These are phyloP conservation scores for Passer domesticus DNA, from an alignment of 2,113 vertebrate species.

Conservation along the genomic window DNA sequence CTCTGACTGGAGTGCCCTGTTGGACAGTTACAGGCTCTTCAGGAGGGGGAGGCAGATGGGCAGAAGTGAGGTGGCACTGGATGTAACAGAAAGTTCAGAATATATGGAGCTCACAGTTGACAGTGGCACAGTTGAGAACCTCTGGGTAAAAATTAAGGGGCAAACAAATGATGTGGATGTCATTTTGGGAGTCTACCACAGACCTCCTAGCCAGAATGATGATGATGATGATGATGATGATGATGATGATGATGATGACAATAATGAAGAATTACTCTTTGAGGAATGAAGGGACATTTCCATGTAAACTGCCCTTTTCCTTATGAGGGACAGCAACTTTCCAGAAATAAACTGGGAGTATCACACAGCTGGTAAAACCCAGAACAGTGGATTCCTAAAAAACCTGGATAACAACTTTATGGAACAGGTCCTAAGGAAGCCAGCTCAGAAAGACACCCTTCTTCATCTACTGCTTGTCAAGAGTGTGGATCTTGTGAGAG, in stretches of 20 bases:
- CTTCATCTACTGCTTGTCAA: neutral
- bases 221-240: neutral
- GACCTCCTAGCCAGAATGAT: neutral
- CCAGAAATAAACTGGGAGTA: neutral
- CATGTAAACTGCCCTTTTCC: neutral
- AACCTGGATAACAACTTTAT: neutral
- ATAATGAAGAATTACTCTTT: neutral
- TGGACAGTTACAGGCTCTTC: neutral
- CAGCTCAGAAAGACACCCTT: neutral
- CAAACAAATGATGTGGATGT: neutral
- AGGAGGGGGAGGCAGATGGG: neutral
- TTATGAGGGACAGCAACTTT: neutral
- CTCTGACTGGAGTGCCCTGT: too few relatives aligned
- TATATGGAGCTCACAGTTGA: neutral
- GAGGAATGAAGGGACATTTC: neutral
- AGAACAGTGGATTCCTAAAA: neutral
- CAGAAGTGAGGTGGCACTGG: neutral
- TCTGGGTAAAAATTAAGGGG: neutral
- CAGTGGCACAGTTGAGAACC: neutral
- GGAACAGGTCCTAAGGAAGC: neutral
- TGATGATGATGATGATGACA: neutral
- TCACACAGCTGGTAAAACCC: neutral
- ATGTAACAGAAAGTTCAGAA: neutral
- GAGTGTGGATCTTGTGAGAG: neutral
- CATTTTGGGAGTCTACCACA: neutral